Base-by-base conservation (phyloP, 37 sponge, comb jelly and placozoan species). In the Halichondria panicea region DNA sequence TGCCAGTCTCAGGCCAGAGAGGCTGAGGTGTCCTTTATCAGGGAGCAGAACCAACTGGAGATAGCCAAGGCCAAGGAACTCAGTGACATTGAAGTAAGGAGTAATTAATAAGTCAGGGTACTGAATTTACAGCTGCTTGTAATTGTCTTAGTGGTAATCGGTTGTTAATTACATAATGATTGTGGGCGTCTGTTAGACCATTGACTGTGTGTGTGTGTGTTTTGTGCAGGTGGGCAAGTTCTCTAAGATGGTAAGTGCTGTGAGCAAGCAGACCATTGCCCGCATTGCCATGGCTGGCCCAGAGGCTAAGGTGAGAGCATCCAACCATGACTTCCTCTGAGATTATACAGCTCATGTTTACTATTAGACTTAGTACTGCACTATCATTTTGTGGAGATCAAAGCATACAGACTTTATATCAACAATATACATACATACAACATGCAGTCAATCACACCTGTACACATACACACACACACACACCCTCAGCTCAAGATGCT, bases 1-100 rank as follows among this genome's bases (percentile, higher is more conserved):
- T 77, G 86, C 39, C 84, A 87, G 80, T 61, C 25, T 43, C 75
- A 81, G 42, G 81, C 80, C 13, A 53, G 76, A 52, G 80, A 66
- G 36, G 93, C 79, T 3, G 96, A 95, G 84, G 54, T 95, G 0
- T 50, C 78, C 21, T 95, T 80, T 70, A 69, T 89, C 3, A 59
- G 84, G 25, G 72, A 88, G 45, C 76, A 77, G 64, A 92, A 92
- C 65, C 93, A 89, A 52, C 84, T 95, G 32, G 90, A 92, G 69
- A 66, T 89, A 5, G 22, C 30, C 12, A 92, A 83, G 75, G 84
- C 87, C 22, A 84, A 82, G 52, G 72, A 75, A 21, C 85, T 95
- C 43, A 77, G 86, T 45, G 52, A 65, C 8, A 89, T 95, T 76
- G 96, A 95, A 84, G 90, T 86, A 15, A 4, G 65, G 48, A 32